Evolutionary conservation across 1,140 invertebrate species (phyloP), one percentile per base, ranked within the genome.

Genomic region (Hyles vespertilio): DNA sequence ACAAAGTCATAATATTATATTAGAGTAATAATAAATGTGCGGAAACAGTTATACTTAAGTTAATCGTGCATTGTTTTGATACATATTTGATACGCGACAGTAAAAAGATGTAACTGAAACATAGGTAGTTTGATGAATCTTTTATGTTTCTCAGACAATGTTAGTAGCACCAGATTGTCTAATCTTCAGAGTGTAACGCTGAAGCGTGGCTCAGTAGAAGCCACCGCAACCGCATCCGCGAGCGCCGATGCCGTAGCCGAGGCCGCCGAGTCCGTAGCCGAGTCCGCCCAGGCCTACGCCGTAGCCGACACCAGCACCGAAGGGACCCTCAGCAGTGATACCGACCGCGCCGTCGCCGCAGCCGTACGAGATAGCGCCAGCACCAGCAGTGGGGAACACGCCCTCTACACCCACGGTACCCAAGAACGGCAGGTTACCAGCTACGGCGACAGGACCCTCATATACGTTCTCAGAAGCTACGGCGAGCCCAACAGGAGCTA

Each of bases 331-430:
- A 50, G 48, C n/a, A 8, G 12, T 12, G 12, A 50, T 50, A 22
- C n/a, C 48, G 12, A 50, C 48, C 32, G 50, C 46, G 5, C 70
- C 70, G 43, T 59, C 61, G 1, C 73, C 73, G 12, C 66, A 67
- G 4, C 51, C 63, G 32, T 71, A 69, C 2, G 61, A 51, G 22
- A 73, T 62, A 1, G 65, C 64, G 3, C 73, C 70, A 48, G 59
- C 44, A 22, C 74, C 74, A 48, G 54, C 49, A 8, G 69, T 70
- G 2, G 74, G 74, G 7, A 77, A 36, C 3, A 61, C 65, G 2
- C 67, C 70, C 55, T 72, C 67, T 43, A 69, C 4, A 46, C 5
- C 54, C 5, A 34, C 48, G 12, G 56, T 36, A 46, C 65, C 65
- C 10, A 58, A 5, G n/a, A 58, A 58, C 1, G 57, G 57, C n/a